phyloP scores from a whole-genome alignment of 2,797 vertebrate species.

The Sebastes wilsoni region DNA sequence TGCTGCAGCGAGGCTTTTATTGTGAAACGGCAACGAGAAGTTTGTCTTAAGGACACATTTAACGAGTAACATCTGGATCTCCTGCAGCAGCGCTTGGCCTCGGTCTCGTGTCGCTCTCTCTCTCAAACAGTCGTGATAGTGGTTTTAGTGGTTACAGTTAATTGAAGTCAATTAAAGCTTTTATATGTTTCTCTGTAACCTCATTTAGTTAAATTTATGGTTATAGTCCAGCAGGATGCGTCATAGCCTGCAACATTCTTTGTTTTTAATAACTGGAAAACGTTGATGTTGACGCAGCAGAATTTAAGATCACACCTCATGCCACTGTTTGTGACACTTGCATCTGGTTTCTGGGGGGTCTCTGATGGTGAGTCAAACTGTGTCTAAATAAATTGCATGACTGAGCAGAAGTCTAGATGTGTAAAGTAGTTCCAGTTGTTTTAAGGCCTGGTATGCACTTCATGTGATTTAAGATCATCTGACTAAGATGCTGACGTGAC shows the following conservation, averaged over 20 bases:
- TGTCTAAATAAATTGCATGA: background rate
- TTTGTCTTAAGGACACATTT: background rate
- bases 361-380: background rate
- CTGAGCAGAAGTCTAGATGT: background rate
- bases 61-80: background rate
- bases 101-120: background rate
- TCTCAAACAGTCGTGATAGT: background rate
- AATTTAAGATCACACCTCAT: background rate
- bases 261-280: background rate
- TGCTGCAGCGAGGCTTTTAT: background rate
- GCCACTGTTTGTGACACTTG: fast-evolving
- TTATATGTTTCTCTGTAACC: background rate
- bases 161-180: background rate
- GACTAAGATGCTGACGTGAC: background rate
- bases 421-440: background rate
- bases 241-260: background rate
- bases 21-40: background rate
- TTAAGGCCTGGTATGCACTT: background rate
- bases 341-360: background rate
- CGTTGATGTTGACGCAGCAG: background rate
- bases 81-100: background rate
- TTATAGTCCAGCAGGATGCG: background rate
- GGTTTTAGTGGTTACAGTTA: background rate
- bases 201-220: background rate
- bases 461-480: background rate